Evolutionary conservation across 2,797 vertebrate genomes (phyloP), one percentile per base, ranked within the genome.

Genomic region (Salarias fasciatus): DNA sequence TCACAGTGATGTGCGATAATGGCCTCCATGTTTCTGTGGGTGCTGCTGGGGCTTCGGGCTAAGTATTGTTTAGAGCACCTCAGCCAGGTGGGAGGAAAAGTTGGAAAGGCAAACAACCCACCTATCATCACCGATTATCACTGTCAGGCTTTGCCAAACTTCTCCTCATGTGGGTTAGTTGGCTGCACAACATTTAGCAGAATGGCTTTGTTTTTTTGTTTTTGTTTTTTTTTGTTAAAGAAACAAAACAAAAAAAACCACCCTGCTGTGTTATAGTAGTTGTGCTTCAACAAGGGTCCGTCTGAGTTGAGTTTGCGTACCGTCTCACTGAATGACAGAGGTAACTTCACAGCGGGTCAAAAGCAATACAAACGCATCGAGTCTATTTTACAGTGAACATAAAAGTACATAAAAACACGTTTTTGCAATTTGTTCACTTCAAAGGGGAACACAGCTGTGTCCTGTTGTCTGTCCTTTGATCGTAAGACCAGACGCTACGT

Each of bases 1-100:
- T 82, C 62, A 35, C 78, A 69, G 50, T 79, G 82, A 79, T 85
- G 82, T 84, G 84, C 3, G 71, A 87, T 86, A 83, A 84, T 84
- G 72, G 80, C 79, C 79, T 77, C 79, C 56, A 63, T 65, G 71
- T 84, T 87, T 78, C 79, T 76, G 82, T 80, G 77, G 83, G 71
- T 72, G 65, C 78, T 77, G 71, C 73, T 35, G 57, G 63, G 72
- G 69, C 71, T 84, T 58, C 50, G 12, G 68, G 84, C 76, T 63
- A 82, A 75, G 75, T 70, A 70, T 80, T 82, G 82, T 85, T 85
- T 71, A 56, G 67, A 72, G 69, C 68, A 49, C 24, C 14, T 53
- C 62, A 59, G 68, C 58, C 63, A 81, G 75, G 75, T 86, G 79
- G 75, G 75, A 82, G 77, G 33, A 72, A 68, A 61, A 53, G 63